phyloP scores from a whole-genome alignment of 1,140 invertebrate genomes.

The Steinernema khuongi region DNA sequence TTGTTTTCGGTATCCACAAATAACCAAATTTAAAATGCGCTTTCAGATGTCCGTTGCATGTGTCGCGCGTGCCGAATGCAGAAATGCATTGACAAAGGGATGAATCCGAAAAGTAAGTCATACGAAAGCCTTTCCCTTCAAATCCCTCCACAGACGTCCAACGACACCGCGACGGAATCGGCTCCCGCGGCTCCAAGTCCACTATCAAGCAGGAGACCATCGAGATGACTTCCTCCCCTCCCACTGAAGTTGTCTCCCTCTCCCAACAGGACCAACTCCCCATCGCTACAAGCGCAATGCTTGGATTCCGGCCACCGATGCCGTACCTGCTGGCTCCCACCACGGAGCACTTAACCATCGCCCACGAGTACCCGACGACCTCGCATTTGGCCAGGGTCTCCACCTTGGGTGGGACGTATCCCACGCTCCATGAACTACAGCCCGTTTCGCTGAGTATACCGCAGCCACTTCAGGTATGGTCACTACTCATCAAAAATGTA shows the following conservation, averaged over 20 bases:
- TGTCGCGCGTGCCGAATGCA: slow-evolving; percentile 28
- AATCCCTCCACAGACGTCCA: background rate
- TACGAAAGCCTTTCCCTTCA: background rate
- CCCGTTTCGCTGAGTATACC: background rate
- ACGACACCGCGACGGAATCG: background rate
- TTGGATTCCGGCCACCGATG: background rate
- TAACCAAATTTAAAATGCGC: background rate
- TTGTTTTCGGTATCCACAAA: no score
- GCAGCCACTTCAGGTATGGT: background rate
- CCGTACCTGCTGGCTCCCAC: background rate
- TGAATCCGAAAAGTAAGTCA: slow-evolving; percentile 3
- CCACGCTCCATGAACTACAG: background rate
- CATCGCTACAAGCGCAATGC: background rate
- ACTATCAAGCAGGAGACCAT: background rate
- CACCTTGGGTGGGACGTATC: background rate
- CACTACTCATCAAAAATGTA: no score
- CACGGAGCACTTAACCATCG: background rate
- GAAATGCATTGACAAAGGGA: slow-evolving; percentile 27
- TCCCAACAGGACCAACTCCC: background rate
- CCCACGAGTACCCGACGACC: background rate
- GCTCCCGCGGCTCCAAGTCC: background rate
- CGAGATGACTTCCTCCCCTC: background rate
- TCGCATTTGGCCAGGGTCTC: background rate
- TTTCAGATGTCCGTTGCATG: slow-evolving; percentile 31
- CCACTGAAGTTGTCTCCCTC: background rate